These are phyloP conservation scores for Hylaeus volcanicus DNA, from an alignment of 1,140 invertebrate genomes.

Conservation along the genomic window DNA sequence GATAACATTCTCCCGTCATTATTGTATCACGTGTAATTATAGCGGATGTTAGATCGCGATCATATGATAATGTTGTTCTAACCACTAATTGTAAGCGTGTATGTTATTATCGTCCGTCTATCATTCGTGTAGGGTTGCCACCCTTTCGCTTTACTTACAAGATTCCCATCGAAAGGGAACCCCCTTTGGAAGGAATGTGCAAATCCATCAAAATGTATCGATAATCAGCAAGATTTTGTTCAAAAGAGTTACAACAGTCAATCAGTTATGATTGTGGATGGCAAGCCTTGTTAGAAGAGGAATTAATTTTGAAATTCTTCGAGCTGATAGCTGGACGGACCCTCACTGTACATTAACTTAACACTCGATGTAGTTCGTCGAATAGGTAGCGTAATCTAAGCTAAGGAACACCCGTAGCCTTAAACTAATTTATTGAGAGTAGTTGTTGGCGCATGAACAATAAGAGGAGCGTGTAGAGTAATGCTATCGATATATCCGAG, in stretches of 20 bases:
- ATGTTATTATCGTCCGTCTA: slow-evolving; percentile 26
- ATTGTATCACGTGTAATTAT: slow-evolving; percentile 42
- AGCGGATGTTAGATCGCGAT: not conserved
- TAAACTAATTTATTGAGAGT: slow-evolving; percentile 68
- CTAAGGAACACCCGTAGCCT: slow-evolving; percentile 50
- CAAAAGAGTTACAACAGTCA: too few relatives aligned
- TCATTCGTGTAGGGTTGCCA: too few relatives aligned
- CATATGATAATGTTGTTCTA: slow-evolving; percentile 10
- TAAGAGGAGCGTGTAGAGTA: slow-evolving; percentile 28
- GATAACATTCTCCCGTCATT: slow-evolving; percentile 50
- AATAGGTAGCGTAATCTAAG: slow-evolving; percentile 47
- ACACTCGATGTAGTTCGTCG: slow-evolving; percentile 40
- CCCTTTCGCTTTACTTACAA: too few relatives aligned
- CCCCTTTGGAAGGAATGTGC: too few relatives aligned
- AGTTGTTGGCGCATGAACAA: slow-evolving; percentile 37
- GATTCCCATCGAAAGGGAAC: too few relatives aligned
- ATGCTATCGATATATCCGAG: not conserved
- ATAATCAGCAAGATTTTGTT: too few relatives aligned
- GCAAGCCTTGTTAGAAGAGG: too few relatives aligned
- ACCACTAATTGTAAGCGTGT: slow-evolving; percentile 5
- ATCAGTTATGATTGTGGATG: too few relatives aligned
- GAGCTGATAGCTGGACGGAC: slow-evolving; percentile 13
- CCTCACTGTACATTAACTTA: slow-evolving; percentile 46
- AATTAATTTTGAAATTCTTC: too few relatives aligned
- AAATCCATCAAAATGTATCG: too few relatives aligned